Evolutionary conservation across 2,797 vertebrate species (phyloP).

Genomic region (Pelodytes ibericus): DNA sequence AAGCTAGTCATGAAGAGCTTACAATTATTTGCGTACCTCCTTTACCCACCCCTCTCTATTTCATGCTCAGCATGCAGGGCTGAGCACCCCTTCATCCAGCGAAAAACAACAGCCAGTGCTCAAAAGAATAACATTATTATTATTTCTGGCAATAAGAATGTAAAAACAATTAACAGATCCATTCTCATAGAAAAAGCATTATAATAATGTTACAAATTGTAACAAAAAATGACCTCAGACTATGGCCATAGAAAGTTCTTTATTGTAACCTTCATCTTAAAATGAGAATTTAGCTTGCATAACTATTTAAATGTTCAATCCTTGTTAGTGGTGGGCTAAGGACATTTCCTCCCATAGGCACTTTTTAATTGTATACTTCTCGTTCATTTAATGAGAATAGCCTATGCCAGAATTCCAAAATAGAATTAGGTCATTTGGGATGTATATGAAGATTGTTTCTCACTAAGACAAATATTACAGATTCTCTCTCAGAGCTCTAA

Average conservation of each 20-base stretch:
- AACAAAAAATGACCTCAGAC: background rate
- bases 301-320: constrained; percentile 23
- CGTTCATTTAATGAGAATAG: constrained; percentile 48
- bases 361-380: constrained; percentile 45
- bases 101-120: no score
- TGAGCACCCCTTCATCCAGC: no score
- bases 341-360: constrained; percentile 48
- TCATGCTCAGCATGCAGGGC: no score
- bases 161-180: no score
- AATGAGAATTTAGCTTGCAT: constrained; percentile 14
- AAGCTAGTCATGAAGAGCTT: no score
- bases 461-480: constrained; percentile 60
- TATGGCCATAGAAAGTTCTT: background rate
- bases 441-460: constrained; percentile 54
- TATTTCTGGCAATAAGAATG: no score
- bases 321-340: constrained; percentile 29
- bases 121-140: no score
- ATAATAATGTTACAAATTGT: no score
- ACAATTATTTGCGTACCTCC: no score
- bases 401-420: constrained; percentile 36
- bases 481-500: constrained; percentile 39
- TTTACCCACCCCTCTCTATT: no score
- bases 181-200: no score
- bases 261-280: constrained; percentile 10
- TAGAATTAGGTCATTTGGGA: constrained; percentile 52